Evolutionary conservation across 2,888 invertebrate genomes (phyloP).

Genomic region (Parapristionchus giblindavisi): DNA sequence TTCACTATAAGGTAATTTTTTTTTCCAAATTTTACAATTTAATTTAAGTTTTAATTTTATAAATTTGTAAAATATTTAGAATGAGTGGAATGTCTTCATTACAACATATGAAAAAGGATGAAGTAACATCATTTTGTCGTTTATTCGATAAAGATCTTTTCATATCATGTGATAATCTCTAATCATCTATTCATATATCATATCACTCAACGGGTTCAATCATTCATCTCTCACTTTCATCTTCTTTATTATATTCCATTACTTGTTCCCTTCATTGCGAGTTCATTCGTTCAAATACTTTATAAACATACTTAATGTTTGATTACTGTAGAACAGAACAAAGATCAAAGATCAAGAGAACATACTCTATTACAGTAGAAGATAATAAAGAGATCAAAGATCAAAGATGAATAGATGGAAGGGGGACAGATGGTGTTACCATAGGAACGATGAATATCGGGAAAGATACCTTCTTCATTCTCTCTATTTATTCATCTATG

Average conservation of each 20-base stretch:
- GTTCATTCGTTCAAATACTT: no score
- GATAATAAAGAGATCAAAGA: no score
- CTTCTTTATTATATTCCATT: not conserved
- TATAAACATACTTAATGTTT: no score
- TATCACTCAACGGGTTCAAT: no score
- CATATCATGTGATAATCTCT: conserved; percentile 53
- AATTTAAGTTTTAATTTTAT: not conserved
- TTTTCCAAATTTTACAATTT: not conserved
- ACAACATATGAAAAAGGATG: conserved; percentile 43
- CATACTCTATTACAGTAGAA: no score
- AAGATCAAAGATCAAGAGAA: no score
- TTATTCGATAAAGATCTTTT: conserved; percentile 53
- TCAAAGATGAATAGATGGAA: no score
- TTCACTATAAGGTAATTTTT: conserved; percentile 51
- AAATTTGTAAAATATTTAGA: conserved; percentile 40
- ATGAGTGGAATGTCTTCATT: conserved; percentile 57
- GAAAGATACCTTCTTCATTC: no score
- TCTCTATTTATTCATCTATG: no score
- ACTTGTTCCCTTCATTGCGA: not conserved
- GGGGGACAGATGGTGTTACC: no score
- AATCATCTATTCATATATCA: conserved; percentile 18
- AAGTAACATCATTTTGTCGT: conserved; percentile 50
- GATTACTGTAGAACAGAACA: no score
- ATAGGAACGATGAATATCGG: no score
- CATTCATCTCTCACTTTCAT: not conserved